Percentiles rank a stretch among this genome's conserved stretches.
Evolutionary conservation across 2,113 vertebrate species (phyloP).

Genomic region (Megaceryle maxima): DNA sequence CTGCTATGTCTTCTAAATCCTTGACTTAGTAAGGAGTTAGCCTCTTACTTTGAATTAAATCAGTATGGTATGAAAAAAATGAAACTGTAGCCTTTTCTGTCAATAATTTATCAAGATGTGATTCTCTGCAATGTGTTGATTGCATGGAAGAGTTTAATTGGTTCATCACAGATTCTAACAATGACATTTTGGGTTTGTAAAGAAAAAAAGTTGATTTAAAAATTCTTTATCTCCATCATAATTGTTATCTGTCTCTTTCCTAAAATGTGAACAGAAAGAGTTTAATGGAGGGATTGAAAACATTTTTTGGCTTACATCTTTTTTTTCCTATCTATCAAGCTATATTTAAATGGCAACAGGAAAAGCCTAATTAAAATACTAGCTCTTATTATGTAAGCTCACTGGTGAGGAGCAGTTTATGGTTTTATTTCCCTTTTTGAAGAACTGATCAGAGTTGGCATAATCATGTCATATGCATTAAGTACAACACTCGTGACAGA

Average conservation of each 20-base stretch:
- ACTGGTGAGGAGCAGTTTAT: not conserved
- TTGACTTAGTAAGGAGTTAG: not conserved
- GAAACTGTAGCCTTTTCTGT: not conserved
- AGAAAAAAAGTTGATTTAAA: not conserved
- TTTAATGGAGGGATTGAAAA: not conserved
- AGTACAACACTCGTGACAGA: not conserved
- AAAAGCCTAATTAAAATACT: not conserved
- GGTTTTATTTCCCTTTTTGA: not conserved
- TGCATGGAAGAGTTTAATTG: not conserved
- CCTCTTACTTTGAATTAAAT: not conserved
- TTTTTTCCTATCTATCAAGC: not conserved
- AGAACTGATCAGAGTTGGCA: not conserved
- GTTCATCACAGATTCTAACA: not conserved
- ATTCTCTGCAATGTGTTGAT: not conserved
- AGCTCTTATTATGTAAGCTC: not conserved
- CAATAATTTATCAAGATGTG: not conserved
- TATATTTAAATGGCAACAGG: not conserved
- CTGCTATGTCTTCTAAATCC: not conserved
- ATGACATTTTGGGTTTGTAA: not conserved
- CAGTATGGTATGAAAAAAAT: not conserved
- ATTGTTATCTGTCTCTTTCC: not conserved
- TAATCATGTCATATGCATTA: conserved; percentile 2
- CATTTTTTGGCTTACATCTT: not conserved
- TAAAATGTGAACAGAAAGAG: not conserved
- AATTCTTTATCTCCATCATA: not conserved